Percentiles rank a stretch among this genome's conserved stretches.
These are phyloP conservation scores for Troides helena DNA, from an alignment of 2,888 invertebrate genomes.

Conservation along the genomic window DNA sequence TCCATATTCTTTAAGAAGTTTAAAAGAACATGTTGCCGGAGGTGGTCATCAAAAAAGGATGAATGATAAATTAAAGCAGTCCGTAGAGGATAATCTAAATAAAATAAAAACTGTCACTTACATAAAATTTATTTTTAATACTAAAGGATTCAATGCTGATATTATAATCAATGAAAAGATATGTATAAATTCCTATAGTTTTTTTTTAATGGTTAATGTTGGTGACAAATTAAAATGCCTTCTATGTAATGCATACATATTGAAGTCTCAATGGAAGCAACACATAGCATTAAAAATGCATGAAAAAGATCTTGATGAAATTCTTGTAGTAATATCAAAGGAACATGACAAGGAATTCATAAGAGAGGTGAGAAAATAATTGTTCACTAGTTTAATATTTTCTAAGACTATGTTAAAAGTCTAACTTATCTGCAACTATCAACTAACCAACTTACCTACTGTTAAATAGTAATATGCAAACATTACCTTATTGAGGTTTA, in stretches of 20 bases:
- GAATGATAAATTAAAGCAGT: slow-evolving; percentile 5
- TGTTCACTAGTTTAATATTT: not conserved
- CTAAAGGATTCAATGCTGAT: slow-evolving; percentile 32
- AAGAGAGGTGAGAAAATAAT: slow-evolving; percentile 45
- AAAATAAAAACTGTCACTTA: slow-evolving; percentile 30
- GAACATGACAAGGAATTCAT: slow-evolving; percentile 47
- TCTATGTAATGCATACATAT: slow-evolving; percentile 35
- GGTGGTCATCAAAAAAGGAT: slow-evolving; percentile 34
- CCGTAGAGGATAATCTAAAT: slow-evolving; percentile 18
- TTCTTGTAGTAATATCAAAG: slow-evolving; percentile 34
- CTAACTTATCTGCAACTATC: no score
- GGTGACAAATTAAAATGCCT: slow-evolving; percentile 32
- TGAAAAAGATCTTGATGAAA: slow-evolving; percentile 25
- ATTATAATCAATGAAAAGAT: slow-evolving; percentile 44
- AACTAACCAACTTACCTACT: no score
- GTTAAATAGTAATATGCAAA: no score
- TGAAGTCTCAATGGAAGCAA: not conserved
- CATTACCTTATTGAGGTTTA: no score
- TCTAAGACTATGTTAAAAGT: not conserved
- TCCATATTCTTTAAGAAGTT: slow-evolving; percentile 32
- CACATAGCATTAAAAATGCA: slow-evolving; percentile 35
- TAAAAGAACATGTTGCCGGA: slow-evolving; percentile 38
- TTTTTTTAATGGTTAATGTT: slow-evolving; percentile 32
- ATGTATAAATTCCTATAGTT: slow-evolving; percentile 38
- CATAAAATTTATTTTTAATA: slow-evolving; percentile 22